Evolutionary conservation across 1,140 invertebrate species (phyloP).

Genomic region (Formica selysi): DNA sequence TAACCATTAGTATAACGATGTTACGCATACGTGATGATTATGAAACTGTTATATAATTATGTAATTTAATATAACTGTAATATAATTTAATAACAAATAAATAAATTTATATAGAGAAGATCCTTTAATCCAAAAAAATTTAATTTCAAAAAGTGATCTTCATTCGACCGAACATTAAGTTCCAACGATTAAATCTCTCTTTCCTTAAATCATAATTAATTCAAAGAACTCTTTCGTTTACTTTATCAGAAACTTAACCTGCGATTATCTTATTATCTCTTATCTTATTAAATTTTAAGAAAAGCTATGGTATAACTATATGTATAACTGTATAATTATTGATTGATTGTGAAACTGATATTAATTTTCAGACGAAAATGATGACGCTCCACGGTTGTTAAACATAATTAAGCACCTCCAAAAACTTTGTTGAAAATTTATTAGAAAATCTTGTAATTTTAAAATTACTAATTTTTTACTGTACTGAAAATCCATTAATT

Average conservation of each 20-base stretch:
- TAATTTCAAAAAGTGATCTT: not conserved
- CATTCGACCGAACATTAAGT: not conserved
- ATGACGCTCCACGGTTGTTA: no score
- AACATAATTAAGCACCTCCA: no score
- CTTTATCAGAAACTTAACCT: not conserved
- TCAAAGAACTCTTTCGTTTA: not conserved
- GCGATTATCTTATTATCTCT: not conserved
- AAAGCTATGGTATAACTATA: no score
- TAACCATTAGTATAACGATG: no score
- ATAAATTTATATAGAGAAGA: no score
- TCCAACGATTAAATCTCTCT: not conserved
- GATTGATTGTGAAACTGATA: no score
- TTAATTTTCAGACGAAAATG: no score
- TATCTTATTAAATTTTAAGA: not conserved
- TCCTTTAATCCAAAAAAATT: not conserved
- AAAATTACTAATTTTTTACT: not conserved
- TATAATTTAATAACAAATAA: no score
- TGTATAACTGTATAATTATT: no score
- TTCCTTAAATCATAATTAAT: not conserved
- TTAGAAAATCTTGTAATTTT: not conserved
- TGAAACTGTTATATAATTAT: no score
- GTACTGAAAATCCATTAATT: not conserved
- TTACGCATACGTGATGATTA: no score
- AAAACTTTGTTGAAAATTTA: not conserved
- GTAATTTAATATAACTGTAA: no score